Percentiles rank a stretch among this genome's conserved stretches.
Conservation (phyloP, 2,113 vertebrate species). For the Channa argus region DNA sequence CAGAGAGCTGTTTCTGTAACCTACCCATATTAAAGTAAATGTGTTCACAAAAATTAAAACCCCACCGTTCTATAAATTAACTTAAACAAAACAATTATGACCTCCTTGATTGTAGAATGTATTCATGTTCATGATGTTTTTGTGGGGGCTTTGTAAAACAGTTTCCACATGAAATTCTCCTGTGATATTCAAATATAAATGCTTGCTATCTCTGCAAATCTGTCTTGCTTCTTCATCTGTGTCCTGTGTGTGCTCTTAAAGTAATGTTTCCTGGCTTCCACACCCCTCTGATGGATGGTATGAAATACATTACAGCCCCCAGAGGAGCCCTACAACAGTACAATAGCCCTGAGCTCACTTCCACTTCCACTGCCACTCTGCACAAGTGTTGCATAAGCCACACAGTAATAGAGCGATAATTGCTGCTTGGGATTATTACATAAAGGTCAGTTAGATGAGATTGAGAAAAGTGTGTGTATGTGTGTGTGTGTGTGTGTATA, state of each 20-base stretch:
- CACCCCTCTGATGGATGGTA: slow-evolving; percentile 79
- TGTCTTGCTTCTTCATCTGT: slow-evolving; percentile 75
- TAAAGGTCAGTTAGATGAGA: not conserved
- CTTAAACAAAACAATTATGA: too few relatives aligned
- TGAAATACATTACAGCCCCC: slow-evolving; percentile 79
- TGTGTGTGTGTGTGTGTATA: too few relatives aligned
- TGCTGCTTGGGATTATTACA: not conserved
- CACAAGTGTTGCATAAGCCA: slow-evolving; percentile 54
- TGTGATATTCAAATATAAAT: slow-evolving; percentile 51
- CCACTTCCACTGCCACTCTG: slow-evolving; percentile 73
- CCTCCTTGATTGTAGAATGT: too few relatives aligned
- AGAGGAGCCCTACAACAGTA: slow-evolving; percentile 74
- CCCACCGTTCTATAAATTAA: too few relatives aligned
- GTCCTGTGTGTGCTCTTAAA: slow-evolving; percentile 80
- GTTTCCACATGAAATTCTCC: slow-evolving; percentile 13
- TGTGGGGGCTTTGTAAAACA: not conserved
- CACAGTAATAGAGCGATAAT: slow-evolving; percentile 42
- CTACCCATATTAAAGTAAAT: too few relatives aligned
- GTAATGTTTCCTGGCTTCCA: slow-evolving; percentile 75
- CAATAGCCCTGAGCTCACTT: slow-evolving; percentile 80
- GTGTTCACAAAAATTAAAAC: too few relatives aligned
- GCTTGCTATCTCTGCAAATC: slow-evolving; percentile 56
- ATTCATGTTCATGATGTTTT: too few relatives aligned
- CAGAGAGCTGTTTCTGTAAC: too few relatives aligned
- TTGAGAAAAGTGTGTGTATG: too few relatives aligned